phyloP scores from a whole-genome alignment of 2,888 invertebrate genomes.

The Resseliella maxima region DNA sequence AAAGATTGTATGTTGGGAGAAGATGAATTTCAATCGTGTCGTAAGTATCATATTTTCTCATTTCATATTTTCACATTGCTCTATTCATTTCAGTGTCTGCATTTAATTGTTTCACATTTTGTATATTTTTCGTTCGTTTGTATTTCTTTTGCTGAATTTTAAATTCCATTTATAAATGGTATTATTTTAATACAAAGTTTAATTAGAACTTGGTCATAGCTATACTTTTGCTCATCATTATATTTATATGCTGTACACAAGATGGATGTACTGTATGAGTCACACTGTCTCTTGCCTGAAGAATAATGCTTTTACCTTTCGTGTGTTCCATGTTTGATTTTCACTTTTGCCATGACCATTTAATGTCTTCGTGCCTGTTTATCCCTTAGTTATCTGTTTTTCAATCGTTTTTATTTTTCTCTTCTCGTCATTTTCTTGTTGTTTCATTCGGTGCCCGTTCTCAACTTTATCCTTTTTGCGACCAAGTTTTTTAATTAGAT shows the following conservation, averaged over 20 bases:
- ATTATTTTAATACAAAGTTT: constrained; percentile 32
- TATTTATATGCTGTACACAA: too few relatives aligned
- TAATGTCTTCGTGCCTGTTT: not conserved
- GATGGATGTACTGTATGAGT: too few relatives aligned
- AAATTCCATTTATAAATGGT: constrained; percentile 6
- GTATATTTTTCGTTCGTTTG: not conserved
- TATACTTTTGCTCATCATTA: not conserved
- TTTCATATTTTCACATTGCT: not conserved
- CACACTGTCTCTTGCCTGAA: not conserved
- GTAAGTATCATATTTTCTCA: constrained; percentile 74
- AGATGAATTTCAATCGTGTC: constrained; percentile 90
- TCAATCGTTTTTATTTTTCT: constrained; percentile 35
- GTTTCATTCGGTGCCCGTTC: too few relatives aligned
- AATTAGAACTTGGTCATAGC: not conserved
- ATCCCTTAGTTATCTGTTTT: constrained; percentile 37
- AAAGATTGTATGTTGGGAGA: constrained; percentile 93
- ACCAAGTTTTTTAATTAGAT: constrained; percentile 44
- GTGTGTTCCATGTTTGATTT: not conserved
- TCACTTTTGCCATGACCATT: not conserved
- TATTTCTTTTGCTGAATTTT: not conserved
- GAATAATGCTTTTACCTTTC: not conserved
- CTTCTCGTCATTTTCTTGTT: too few relatives aligned
- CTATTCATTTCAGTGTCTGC: not conserved
- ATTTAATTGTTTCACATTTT: not conserved
- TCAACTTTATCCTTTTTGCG: constrained; percentile 2